phyloP scores from a whole-genome alignment of 2,797 vertebrate species.

The Sitta carolinensis region DNA sequence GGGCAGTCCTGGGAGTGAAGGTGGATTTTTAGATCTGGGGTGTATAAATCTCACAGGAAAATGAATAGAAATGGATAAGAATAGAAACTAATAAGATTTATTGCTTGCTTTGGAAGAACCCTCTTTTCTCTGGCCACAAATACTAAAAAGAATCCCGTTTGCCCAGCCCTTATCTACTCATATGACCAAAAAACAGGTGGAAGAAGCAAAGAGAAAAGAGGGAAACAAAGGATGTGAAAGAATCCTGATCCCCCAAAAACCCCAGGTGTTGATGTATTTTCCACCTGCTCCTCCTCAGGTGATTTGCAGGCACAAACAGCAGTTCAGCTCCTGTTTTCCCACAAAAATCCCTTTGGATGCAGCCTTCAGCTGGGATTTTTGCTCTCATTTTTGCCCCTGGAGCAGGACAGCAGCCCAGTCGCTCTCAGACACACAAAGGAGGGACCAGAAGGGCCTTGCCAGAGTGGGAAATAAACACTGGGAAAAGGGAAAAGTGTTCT shows the following conservation, averaged over 20 bases:
- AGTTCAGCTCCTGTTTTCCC: background rate
- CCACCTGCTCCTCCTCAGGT: background rate
- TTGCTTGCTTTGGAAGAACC: background rate
- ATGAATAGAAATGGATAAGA: background rate
- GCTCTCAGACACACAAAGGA: background rate
- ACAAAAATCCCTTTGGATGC: background rate
- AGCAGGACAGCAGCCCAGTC: background rate
- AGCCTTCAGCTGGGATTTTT: background rate
- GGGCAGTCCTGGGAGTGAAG: background rate
- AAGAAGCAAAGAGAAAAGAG: background rate
- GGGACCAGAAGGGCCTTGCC: background rate
- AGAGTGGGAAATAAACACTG: background rate
- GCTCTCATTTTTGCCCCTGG: background rate
- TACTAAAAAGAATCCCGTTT: background rate
- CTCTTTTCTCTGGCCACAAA: background rate
- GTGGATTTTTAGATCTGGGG: background rate
- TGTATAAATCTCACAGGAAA: background rate
- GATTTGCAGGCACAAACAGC: background rate
- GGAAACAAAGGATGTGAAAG: background rate
- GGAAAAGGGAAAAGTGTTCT: background rate
- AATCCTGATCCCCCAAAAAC: background rate
- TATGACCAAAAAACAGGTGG: background rate
- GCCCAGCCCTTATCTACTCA: background rate
- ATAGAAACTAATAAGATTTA: background rate
- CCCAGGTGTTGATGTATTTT: background rate